These are phyloP conservation scores for Halcyon chelicuti DNA, from an alignment of 2,797 vertebrate species.

Conservation along the genomic window DNA sequence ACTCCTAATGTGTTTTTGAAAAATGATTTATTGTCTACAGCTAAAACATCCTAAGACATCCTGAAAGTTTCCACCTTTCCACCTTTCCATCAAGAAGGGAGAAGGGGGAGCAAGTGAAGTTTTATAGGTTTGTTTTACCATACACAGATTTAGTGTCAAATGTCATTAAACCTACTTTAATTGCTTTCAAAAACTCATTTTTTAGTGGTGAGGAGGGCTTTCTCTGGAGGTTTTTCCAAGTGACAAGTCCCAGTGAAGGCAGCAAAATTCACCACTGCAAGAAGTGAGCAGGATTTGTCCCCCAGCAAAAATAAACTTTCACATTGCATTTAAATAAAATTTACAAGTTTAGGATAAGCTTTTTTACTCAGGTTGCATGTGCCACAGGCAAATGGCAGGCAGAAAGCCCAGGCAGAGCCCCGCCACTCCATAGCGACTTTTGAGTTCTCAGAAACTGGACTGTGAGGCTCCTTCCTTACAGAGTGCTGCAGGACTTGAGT, in stretches of 20 bases:
- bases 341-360: not conserved
- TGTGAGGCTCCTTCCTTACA: not conserved
- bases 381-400: not conserved
- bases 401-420: not conserved
- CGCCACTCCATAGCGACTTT: accelerated
- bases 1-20: constrained; percentile 59
- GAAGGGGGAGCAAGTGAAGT: not conserved
- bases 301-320: not conserved
- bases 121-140: constrained; percentile 35
- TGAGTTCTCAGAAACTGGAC: not conserved
- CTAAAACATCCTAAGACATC: constrained; percentile 29
- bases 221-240: not conserved
- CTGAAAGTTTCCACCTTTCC: constrained; percentile 43
- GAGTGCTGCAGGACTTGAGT: not conserved
- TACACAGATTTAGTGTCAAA: not conserved
- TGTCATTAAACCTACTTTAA: not conserved
- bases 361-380: not conserved
- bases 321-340: not conserved
- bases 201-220: not conserved
- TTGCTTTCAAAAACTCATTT: not conserved
- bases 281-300: not conserved
- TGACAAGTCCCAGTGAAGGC: not conserved
- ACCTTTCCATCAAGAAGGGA: not conserved
- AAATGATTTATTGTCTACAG: constrained; percentile 33
- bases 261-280: not conserved